Percentiles rank a stretch among this genome's conserved stretches.
Conservation (phyloP, 2,113 vertebrate genomes). For the Lethenteron camtschaticum region DNA sequence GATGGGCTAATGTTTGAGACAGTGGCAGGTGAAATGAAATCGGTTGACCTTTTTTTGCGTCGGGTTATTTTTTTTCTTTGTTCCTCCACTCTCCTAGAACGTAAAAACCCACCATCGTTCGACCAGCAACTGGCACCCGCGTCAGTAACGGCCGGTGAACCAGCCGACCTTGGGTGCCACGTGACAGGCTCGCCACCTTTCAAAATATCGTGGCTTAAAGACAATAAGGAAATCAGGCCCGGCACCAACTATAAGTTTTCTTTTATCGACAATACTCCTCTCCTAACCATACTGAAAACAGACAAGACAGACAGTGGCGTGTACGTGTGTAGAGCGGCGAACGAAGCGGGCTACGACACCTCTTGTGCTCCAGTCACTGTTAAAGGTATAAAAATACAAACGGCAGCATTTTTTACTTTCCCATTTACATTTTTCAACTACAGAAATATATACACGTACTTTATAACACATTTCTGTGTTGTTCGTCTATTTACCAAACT, state of each 20-base stretch:
- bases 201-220: not conserved
- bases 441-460: not conserved
- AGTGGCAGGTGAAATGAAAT: no score
- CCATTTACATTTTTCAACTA: not conserved
- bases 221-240: not conserved
- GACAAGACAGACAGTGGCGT: not conserved
- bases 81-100: no score
- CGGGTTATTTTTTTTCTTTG: no score
- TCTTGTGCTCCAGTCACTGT: not conserved
- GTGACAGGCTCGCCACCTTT: not conserved
- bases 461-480: not conserved
- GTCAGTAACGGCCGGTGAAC: not conserved
- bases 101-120: not conserved
- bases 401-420: not conserved
- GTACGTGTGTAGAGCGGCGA: not conserved
- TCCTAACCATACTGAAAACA: slow-evolving; percentile 1
- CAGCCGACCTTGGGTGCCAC: slow-evolving; percentile 1
- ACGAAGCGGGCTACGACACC: slow-evolving; percentile 1
- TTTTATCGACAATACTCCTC: not conserved
- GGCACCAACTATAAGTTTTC: not conserved
- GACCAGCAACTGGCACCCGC: not conserved
- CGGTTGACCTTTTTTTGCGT: no score
- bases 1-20: no score
- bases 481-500: not conserved
- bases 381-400: not conserved